Evolutionary conservation across 2,888 invertebrate genomes (phyloP).

Genomic region (Calameuta filiformis): DNA sequence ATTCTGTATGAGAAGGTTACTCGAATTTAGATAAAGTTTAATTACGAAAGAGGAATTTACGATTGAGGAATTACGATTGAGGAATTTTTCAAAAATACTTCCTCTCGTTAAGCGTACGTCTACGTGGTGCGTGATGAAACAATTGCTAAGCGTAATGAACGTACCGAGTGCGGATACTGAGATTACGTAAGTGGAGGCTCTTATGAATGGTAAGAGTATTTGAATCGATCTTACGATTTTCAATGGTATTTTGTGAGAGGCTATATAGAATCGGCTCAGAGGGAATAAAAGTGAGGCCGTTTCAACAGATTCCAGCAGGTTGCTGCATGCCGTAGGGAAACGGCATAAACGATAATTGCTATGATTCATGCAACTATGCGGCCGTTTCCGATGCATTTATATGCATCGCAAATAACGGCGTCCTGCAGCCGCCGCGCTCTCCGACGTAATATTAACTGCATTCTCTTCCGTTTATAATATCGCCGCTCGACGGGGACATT

Average conservation of each 20-base stretch:
- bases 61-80: too few species aligned
- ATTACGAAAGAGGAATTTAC: too few species aligned
- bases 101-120: not conserved
- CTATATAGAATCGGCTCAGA: not conserved
- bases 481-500: slow-evolving; percentile 31
- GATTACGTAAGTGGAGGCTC: not conserved
- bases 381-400: slow-evolving; percentile 53
- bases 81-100: not conserved
- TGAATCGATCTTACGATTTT: not conserved
- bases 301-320: slow-evolving; percentile 19
- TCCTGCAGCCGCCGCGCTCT: slow-evolving; percentile 29
- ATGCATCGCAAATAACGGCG: slow-evolving; percentile 50
- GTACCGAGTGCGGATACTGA: not conserved
- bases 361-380: slow-evolving; percentile 58
- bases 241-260: not conserved
- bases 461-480: slow-evolving; percentile 46
- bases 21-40: not conserved
- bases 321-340: slow-evolving; percentile 25
- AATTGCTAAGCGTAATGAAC: not conserved
- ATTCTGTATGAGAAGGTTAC: not conserved
- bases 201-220: not conserved
- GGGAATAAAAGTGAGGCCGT: slow-evolving; percentile 13
- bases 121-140: not conserved
- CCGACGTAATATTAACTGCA: slow-evolving; percentile 45
- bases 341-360: slow-evolving; percentile 55